Evolutionary conservation across 2,797 vertebrate genomes (phyloP).

Genomic region (Pygocentrus nattereri): DNA sequence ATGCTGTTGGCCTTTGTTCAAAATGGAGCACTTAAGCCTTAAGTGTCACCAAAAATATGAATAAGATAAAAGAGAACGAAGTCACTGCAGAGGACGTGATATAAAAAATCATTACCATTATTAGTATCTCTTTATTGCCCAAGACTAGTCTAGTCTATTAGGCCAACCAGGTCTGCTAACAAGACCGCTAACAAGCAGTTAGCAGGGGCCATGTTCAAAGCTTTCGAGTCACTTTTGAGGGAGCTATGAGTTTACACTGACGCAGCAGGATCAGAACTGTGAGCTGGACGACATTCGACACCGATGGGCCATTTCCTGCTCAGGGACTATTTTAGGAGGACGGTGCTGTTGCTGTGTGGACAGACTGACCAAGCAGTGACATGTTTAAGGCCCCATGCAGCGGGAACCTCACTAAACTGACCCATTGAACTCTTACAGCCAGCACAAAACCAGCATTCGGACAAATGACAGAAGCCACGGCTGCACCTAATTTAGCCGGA

Average conservation of each 20-base stretch:
- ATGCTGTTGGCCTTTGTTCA: background rate
- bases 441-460: conserved; percentile 20
- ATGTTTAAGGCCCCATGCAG: background rate
- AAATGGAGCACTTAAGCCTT: background rate
- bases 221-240: conserved; percentile 7
- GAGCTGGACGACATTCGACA: conserved; percentile 47
- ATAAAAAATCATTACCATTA: no score
- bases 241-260: conserved; percentile 44
- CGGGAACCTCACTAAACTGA: conserved; percentile 39
- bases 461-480: conserved; percentile 17
- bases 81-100: no score
- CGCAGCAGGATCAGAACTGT: conserved; percentile 38
- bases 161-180: background rate
- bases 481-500: conserved; percentile 26
- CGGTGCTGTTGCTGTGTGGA: conserved; percentile 20
- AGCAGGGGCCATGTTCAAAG: background rate
- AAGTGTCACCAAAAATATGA: no score
- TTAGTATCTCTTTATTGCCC: no score
- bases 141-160: background rate
- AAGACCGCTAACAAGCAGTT: background rate
- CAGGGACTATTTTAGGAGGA: conserved; percentile 47
- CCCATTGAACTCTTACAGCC: conserved; percentile 46
- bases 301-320: conserved; percentile 49
- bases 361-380: conserved; percentile 13
- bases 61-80: no score